A percentile compares a stretch with the other conserved stretches of the same genome.
Evolutionary conservation across 2,113 vertebrate species (phyloP).

Genomic region (Gopherus evgoodei): DNA sequence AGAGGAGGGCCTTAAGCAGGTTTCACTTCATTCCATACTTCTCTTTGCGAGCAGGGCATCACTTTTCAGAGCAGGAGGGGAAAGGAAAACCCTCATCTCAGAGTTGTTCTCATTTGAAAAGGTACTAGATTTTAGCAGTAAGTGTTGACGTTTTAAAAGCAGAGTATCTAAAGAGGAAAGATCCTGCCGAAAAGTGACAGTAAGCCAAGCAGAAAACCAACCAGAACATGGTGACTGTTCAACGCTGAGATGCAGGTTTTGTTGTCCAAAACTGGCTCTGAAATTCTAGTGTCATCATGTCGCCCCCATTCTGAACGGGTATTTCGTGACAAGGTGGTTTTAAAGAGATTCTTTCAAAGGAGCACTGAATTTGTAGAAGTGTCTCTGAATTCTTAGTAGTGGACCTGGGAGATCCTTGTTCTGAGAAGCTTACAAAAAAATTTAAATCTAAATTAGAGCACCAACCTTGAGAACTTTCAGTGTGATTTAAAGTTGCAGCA

Average conservation of each 20-base stretch:
- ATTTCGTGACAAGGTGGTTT: constrained; percentile 81
- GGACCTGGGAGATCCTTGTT: constrained; percentile 82
- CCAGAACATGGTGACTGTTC: constrained; percentile 31
- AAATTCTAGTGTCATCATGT: constrained; percentile 74
- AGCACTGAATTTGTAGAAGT: constrained; percentile 81
- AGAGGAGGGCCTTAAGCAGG: constrained; percentile 82
- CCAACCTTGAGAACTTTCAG: constrained; percentile 79
- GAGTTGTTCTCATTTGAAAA: constrained; percentile 82
- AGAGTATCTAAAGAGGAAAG: constrained; percentile 42
- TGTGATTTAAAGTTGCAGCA: constrained; percentile 84
- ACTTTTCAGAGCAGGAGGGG: constrained; percentile 79
- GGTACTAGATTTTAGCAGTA: constrained; percentile 74
- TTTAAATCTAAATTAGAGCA: constrained; percentile 78
- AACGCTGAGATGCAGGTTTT: constrained; percentile 85
- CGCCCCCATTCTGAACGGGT: constrained; percentile 80
- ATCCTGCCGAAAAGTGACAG: constrained; percentile 48
- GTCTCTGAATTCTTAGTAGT: constrained; percentile 84
- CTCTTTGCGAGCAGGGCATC: constrained; percentile 78
- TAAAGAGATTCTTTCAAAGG: constrained; percentile 77
- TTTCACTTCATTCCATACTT: constrained; percentile 82
- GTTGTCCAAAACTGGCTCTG: constrained; percentile 79
- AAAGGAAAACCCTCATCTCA: constrained; percentile 86
- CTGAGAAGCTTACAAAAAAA: constrained; percentile 69
- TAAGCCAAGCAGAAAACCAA: constrained; percentile 56
- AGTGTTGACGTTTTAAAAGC: constrained; percentile 64